Evolutionary conservation across 2,113 vertebrate species (phyloP).

Genomic region (Tenebrosternarchus preto): DNA sequence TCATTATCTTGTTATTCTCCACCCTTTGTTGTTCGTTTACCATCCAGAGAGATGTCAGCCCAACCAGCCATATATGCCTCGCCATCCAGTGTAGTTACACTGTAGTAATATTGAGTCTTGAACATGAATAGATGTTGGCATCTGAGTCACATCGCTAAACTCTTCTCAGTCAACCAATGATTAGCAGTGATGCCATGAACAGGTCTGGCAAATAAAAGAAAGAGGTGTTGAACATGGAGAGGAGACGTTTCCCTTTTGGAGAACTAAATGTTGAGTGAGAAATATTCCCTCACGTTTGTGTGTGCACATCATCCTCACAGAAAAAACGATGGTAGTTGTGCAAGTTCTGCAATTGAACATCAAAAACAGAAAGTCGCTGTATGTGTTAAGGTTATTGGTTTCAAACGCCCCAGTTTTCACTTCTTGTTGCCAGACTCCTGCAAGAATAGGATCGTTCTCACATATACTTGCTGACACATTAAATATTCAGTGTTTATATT

Average conservation of each 20-base stretch:
- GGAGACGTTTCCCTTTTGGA: neutral
- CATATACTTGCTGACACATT: conserved; percentile 11
- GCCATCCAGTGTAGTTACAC: neutral
- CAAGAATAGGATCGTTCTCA: conserved; percentile 6
- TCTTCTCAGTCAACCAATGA: conserved; percentile 21
- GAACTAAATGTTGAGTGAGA: neutral
- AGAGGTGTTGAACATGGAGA: neutral
- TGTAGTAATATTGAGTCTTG: neutral
- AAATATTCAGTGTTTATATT: conserved; percentile 48
- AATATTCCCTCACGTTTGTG: conserved; percentile 2
- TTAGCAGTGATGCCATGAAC: conserved; percentile 43
- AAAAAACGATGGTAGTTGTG: neutral
- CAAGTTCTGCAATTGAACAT: neutral
- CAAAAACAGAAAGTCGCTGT: neutral
- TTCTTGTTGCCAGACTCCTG: conserved; percentile 3
- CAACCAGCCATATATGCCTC: conserved; percentile 36
- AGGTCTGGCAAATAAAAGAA: conserved; percentile 17
- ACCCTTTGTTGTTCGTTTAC: neutral
- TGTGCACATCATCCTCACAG: neutral
- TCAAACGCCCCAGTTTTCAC: conserved; percentile 14
- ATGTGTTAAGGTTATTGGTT: neutral
- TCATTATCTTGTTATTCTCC: neutral
- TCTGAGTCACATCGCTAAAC: neutral
- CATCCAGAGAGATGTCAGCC: conserved; percentile 37
- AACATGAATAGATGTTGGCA: neutral